Conservation (phyloP, 2,113 vertebrate genomes). For the Apeltes quadracus region DNA sequence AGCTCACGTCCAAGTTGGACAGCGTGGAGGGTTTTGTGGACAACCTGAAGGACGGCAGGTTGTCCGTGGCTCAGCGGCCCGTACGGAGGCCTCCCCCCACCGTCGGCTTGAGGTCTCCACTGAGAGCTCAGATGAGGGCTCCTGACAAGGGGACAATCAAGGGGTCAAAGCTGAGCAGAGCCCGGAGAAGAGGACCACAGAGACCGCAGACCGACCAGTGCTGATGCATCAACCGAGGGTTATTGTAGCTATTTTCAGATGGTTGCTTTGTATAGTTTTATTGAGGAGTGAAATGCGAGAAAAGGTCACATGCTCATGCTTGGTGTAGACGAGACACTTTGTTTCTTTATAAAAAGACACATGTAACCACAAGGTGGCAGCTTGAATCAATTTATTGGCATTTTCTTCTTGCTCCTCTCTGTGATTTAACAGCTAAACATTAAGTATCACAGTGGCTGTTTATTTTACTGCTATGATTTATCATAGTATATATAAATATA, state of each 20-base stretch:
- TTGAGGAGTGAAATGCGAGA: background rate
- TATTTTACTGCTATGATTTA: no score
- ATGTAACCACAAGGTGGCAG: slow-evolving; percentile 50
- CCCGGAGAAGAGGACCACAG: slow-evolving; percentile 50
- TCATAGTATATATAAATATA: no score
- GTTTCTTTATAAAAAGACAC: background rate
- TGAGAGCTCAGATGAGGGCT: slow-evolving; percentile 34
- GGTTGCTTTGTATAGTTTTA: background rate
- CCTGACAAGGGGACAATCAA: slow-evolving; percentile 12
- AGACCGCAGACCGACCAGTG: slow-evolving; percentile 29
- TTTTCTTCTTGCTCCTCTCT: no score
- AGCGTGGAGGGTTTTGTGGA: slow-evolving; percentile 83
- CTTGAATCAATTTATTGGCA: slow-evolving; percentile 19
- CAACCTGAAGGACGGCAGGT: slow-evolving; percentile 71
- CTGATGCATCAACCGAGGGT: background rate
- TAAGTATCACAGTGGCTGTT: no score
- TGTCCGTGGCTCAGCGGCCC: slow-evolving; percentile 29
- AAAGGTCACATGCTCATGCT: background rate
- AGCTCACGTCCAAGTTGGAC: slow-evolving; percentile 81
- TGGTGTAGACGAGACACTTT: no score
- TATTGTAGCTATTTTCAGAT: slow-evolving; percentile 16
- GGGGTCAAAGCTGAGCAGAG: slow-evolving; percentile 27
- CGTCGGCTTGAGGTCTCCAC: slow-evolving; percentile 39
- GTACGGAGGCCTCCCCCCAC: slow-evolving; percentile 17
- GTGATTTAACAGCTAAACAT: no score